phyloP scores from a whole-genome alignment of 1,140 invertebrate genomes.

The Pseudomyrmex sp. region DNA sequence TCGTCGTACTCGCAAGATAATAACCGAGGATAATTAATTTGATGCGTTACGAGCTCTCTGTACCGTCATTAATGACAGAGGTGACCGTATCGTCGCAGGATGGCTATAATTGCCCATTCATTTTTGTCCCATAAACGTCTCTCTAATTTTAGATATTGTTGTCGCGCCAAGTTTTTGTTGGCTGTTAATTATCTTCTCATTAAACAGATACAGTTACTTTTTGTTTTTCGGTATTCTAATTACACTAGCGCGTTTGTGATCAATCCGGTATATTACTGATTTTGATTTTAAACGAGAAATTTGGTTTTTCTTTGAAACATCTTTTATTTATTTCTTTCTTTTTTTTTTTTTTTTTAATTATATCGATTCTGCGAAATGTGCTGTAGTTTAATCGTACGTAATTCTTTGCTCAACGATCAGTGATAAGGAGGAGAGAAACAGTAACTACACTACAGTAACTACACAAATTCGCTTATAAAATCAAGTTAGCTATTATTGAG shows the following conservation, averaged over 20 bases:
- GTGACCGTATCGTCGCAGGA: conserved; percentile 53
- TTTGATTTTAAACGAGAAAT: neutral
- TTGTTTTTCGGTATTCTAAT: neutral
- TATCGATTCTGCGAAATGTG: neutral
- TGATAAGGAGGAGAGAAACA: neutral
- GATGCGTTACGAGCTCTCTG: conserved; percentile 52
- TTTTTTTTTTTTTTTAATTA: neutral
- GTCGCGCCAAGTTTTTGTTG: conserved; percentile 19
- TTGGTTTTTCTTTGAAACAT: neutral
- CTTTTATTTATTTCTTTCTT: neutral
- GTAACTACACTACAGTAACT: too few species aligned
- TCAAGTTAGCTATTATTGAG: neutral
- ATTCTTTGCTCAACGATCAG: neutral
- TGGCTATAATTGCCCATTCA: conserved; percentile 48
- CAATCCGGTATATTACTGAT: too few species aligned
- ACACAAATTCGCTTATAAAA: neutral
- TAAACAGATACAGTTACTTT: neutral
- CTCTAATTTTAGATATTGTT: conserved; percentile 46
- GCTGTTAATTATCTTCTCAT: conserved; percentile 32
- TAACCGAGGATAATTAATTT: conserved; percentile 57
- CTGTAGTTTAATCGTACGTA: neutral
- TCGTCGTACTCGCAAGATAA: conserved; percentile 36
- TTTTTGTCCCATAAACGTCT: conserved; percentile 43
- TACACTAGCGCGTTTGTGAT: neutral
- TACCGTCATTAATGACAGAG: conserved; percentile 51